phyloP scores from a whole-genome alignment of 2,113 vertebrate species.

The Proterorhinus semilunaris region DNA sequence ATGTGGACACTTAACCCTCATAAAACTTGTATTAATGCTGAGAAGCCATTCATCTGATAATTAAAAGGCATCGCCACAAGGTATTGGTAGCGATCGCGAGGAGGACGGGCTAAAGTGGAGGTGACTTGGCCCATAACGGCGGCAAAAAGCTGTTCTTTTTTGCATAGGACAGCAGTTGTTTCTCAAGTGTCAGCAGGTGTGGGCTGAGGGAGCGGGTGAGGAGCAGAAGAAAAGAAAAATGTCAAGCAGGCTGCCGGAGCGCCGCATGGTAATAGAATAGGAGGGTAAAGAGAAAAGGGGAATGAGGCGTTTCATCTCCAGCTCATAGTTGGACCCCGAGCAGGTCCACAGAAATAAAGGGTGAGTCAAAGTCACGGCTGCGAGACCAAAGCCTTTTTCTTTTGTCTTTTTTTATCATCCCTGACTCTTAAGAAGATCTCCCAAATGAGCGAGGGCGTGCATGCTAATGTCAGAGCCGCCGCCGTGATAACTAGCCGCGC shows the following conservation, averaged over 20 bases:
- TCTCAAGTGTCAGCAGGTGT: slow-evolving; percentile 66
- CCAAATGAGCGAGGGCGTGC: slow-evolving; percentile 69
- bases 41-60: slow-evolving; percentile 36
- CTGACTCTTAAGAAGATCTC: slow-evolving; percentile 71
- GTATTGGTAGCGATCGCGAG: slow-evolving; percentile 34
- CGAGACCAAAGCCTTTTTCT: slow-evolving; percentile 69
- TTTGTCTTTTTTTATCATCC: slow-evolving; percentile 61
- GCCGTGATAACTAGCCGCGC: slow-evolving; percentile 66
- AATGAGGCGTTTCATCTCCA: slow-evolving; percentile 67
- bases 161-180: slow-evolving; percentile 63
- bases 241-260: slow-evolving; percentile 56
- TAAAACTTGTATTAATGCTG: slow-evolving; percentile 41
- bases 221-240: slow-evolving; percentile 62
- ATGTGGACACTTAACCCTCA: slow-evolving; percentile 34
- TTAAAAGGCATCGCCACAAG: slow-evolving; percentile 45
- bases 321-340: slow-evolving; percentile 56
- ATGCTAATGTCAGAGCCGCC: slow-evolving; percentile 71
- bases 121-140: slow-evolving; percentile 49
- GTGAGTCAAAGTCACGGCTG: slow-evolving; percentile 70
- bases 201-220: slow-evolving; percentile 39
- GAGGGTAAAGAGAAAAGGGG: slow-evolving; percentile 45
- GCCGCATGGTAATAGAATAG: slow-evolving; percentile 64
- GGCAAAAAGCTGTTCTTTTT: slow-evolving; percentile 29
- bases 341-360: slow-evolving; percentile 66
- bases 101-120: slow-evolving; percentile 31